phyloP scores from a whole-genome alignment of 2,113 vertebrate species.

The Rafetus swinhoei region DNA sequence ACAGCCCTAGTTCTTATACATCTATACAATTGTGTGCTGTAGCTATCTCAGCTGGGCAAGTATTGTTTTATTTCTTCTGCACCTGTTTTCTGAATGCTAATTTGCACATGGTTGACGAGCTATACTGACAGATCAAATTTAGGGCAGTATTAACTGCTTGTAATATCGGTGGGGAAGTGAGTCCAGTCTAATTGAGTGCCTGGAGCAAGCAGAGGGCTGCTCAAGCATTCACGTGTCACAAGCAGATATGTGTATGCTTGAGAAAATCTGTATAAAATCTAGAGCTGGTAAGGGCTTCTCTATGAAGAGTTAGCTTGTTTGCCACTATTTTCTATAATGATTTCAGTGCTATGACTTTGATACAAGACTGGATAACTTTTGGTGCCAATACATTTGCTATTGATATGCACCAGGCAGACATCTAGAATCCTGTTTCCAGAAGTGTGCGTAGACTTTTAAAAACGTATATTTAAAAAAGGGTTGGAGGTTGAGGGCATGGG shows the following conservation, averaged over 20 bases:
- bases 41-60: slow-evolving; percentile 40
- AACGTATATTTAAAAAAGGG: not conserved
- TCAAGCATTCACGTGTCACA: not conserved
- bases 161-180: slow-evolving; percentile 14
- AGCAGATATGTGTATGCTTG: not conserved
- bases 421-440: not conserved
- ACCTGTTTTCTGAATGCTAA: slow-evolving; percentile 63
- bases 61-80: slow-evolving; percentile 68
- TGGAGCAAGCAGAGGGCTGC: not conserved
- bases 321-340: not conserved
- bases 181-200: not conserved
- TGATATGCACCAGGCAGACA: not conserved
- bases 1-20: not conserved
- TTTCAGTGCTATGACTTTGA: not conserved
- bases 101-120: slow-evolving; percentile 39
- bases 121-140: slow-evolving; percentile 46
- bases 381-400: accelerated
- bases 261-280: not conserved
- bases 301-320: not conserved
- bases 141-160: slow-evolving; percentile 26
- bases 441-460: not conserved
- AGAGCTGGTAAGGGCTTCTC: not conserved
- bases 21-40: slow-evolving; percentile 12
- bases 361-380: not conserved
- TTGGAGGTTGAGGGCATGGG: not conserved